phyloP scores from a whole-genome alignment of 2,888 invertebrate genomes.

The Ctenicera cuprea region DNA sequence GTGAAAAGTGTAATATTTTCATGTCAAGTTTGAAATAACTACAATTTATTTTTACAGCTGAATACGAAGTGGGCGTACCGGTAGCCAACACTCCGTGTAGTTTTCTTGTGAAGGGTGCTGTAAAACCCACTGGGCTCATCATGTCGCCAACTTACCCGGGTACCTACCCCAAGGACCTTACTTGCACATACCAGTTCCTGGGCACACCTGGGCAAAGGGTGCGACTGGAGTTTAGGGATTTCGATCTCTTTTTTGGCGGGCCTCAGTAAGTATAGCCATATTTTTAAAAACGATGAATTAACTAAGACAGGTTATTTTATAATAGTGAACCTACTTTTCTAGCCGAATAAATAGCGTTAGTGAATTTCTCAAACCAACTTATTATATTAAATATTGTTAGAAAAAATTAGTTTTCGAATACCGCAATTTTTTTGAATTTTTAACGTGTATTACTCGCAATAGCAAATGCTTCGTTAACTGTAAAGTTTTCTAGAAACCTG shows the following conservation, averaged over 20 bases:
- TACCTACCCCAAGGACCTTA: conserved; percentile 97
- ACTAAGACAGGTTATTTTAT: no score
- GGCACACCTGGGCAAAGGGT: conserved; percentile 94
- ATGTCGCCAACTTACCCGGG: conserved; percentile 99
- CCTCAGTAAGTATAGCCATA: conserved; percentile 89
- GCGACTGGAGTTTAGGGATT: conserved; percentile 96
- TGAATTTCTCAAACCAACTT: no score
- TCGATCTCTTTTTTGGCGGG: conserved; percentile 98
- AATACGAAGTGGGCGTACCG: conserved; percentile 94
- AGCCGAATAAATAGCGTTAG: no score
- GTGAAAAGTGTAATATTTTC: conserved; percentile 13
- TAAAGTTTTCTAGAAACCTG: not conserved
- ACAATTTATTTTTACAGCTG: conserved; percentile 77
- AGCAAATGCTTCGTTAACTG: not conserved
- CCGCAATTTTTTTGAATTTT: no score
- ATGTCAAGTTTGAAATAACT: not conserved
- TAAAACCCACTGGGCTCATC: conserved; percentile 87
- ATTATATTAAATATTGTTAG: no score
- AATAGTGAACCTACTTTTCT: no score
- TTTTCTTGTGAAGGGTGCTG: conserved; percentile 86
- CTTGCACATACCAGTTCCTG: conserved; percentile 94
- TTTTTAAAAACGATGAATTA: not conserved
- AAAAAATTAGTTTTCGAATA: no score
- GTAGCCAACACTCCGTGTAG: conserved; percentile 91
- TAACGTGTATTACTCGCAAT: no score